Evolutionary conservation across 2,888 invertebrate species (phyloP), one percentile per base, ranked within the genome.

Genomic region (Selenia dentaria): DNA sequence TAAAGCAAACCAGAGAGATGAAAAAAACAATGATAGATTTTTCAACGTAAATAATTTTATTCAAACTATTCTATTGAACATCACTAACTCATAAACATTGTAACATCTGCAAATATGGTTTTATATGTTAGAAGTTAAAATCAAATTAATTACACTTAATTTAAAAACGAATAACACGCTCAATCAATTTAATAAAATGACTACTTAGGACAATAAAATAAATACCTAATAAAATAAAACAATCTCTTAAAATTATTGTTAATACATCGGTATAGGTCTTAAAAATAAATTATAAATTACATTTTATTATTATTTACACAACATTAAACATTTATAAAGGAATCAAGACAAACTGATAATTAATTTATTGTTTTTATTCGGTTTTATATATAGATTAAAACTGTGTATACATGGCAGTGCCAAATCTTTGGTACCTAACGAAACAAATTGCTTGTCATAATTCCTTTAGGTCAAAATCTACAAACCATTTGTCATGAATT

Each of bases 41-140:
- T 90, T 87, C 84, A 90, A 90, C 89, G 88, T 90, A 90, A 90
- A 90, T 90, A 90, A 88, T 87, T 90, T 90, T 90, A 90, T 90
- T 90, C 84, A 88, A 88, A 89, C 90, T 90, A 90, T 76, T 88
- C 88, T 88, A 89, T 86, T 88, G 88, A 89, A 89, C 90, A 85
- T 90, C 86, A 88, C 90, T 89, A 90, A 89, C 86, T 87, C 84
- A 90, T 87, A 87, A 87, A 85, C 84, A 83, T 84, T 86, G 86
- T 86, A 85, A n/a, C 88, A 89, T 89, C 89, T 89, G 89, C 89
- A 89, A 89, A 89, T 89, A 89, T 89, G 89, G 88, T 69, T 69
- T 69, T 64, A 67, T 70, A 72, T 67, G 61, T 79, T 78, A 78
- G 72, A 67, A 61, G 56, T 65, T 71, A 68, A 64, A 75, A 74